These are phyloP conservation scores for Geophilus truncorum DNA, from an alignment of 2,888 invertebrate species.

Conservation along the genomic window DNA sequence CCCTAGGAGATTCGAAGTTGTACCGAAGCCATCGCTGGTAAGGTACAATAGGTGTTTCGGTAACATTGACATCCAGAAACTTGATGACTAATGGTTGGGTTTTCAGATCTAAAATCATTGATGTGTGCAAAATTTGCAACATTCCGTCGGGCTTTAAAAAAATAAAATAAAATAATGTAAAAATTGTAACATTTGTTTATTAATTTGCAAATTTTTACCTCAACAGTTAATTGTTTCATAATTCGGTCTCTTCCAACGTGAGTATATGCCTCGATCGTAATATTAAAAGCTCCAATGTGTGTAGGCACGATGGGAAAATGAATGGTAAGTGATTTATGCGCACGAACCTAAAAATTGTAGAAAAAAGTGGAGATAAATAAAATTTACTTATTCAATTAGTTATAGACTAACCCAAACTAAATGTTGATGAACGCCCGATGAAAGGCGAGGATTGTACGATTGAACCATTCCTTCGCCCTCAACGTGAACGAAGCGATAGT, in stretches of 20 bases:
- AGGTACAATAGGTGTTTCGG: conserved; percentile 55
- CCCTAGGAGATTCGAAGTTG: conserved; percentile 54
- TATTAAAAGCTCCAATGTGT: conserved; percentile 55
- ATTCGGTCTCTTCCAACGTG: conserved; percentile 50
- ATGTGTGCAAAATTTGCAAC: conserved; percentile 54
- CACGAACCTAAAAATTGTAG: conserved; percentile 46
- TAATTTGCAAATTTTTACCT: too few relatives aligned
- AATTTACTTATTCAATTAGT: neutral
- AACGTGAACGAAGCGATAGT: conserved; percentile 54
- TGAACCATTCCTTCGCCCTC: conserved; percentile 52
- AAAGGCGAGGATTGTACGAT: conserved; percentile 51
- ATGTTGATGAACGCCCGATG: conserved; percentile 54
- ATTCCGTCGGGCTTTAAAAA: conserved; percentile 52
- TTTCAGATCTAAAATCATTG: conserved; percentile 55
- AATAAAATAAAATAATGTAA: neutral
- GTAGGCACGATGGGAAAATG: conserved; percentile 54
- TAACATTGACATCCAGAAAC: conserved; percentile 54
- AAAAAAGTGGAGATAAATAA: conserved; percentile 20
- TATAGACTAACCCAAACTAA: conserved; percentile 50
- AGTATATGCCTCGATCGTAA: conserved; percentile 52
- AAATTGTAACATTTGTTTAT: too few relatives aligned
- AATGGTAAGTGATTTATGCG: conserved; percentile 55
- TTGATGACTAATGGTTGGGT: conserved; percentile 52
- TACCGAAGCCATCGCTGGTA: conserved; percentile 53
- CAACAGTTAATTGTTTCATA: conserved; percentile 43